Evolutionary conservation across 2,797 vertebrate genomes (phyloP).

Genomic region (Esox masquinongy): DNA sequence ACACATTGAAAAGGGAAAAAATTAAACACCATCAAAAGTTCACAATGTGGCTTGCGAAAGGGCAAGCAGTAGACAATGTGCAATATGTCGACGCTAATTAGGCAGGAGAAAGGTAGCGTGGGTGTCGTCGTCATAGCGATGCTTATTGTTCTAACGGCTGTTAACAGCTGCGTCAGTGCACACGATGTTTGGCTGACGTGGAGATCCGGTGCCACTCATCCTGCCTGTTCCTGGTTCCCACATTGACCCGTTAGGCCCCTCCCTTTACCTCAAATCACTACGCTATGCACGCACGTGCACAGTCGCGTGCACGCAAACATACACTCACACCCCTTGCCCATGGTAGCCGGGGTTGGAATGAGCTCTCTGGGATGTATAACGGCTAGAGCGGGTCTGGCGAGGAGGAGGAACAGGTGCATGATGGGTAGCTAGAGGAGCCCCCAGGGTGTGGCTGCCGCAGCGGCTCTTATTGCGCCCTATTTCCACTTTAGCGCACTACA

Average conservation of each 20-base stretch:
- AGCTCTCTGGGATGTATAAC: slow-evolving; percentile 19
- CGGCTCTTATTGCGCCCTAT: too few species aligned
- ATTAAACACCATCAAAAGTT: neutral
- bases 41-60: too few species aligned
- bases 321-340: slow-evolving; percentile 21
- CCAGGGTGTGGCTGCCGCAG: slow-evolving; percentile 7
- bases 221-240: neutral
- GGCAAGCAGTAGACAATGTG: neutral
- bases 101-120: neutral
- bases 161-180: neutral
- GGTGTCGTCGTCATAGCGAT: neutral
- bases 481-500: too few species aligned
- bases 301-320: slow-evolving; percentile 11
- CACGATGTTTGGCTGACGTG: neutral
- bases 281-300: neutral
- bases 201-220: neutral
- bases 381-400: slow-evolving; percentile 27
- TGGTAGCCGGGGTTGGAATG: slow-evolving; percentile 29
- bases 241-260: neutral
- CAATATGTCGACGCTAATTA: neutral
- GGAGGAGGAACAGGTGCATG: slow-evolving; percentile 51
- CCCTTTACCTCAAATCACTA: too few species aligned
- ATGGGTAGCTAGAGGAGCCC: slow-evolving; percentile 42
- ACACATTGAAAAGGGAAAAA: neutral
- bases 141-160: neutral